phyloP scores from a whole-genome alignment of 2,113 vertebrate genomes.

The Aleadryas rufinucha region DNA sequence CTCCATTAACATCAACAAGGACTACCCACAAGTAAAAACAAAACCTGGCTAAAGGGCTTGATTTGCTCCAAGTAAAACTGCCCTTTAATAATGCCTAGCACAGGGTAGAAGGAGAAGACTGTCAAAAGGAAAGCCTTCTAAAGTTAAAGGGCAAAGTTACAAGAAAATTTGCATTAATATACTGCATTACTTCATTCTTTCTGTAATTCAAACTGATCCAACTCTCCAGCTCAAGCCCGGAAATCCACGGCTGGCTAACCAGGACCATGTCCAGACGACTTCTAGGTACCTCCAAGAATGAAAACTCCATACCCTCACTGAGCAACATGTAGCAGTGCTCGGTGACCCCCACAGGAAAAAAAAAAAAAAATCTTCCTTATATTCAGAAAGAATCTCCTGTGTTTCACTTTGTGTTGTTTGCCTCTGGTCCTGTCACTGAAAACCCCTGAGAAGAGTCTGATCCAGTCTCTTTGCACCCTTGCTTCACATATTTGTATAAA shows the following conservation, averaged over 20 bases:
- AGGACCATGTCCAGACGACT: background rate
- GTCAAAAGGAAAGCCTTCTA: background rate
- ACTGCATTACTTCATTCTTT: background rate
- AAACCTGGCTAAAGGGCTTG: background rate
- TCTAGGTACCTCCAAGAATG: background rate
- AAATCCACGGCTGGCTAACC: background rate
- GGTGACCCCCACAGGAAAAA: fast-evolving
- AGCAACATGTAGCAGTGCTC: background rate
- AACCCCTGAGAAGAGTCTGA: background rate
- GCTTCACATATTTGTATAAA: background rate
- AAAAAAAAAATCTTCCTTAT: background rate
- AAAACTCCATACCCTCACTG: background rate
- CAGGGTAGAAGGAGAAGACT: background rate
- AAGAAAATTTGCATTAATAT: background rate
- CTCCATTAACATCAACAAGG: background rate
- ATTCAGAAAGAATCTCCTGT: background rate
- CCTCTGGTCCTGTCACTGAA: background rate
- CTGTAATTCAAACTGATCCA: background rate
- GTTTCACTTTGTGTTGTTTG: background rate
- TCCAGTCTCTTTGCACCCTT: background rate
- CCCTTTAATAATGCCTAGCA: background rate
- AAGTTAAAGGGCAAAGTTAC: background rate
- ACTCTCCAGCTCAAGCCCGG: background rate
- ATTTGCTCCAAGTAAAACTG: background rate
- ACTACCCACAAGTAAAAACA: background rate